Evolutionary conservation across 2,888 invertebrate genomes (phyloP).

Genomic region (Sceliomorpha sp.): DNA sequence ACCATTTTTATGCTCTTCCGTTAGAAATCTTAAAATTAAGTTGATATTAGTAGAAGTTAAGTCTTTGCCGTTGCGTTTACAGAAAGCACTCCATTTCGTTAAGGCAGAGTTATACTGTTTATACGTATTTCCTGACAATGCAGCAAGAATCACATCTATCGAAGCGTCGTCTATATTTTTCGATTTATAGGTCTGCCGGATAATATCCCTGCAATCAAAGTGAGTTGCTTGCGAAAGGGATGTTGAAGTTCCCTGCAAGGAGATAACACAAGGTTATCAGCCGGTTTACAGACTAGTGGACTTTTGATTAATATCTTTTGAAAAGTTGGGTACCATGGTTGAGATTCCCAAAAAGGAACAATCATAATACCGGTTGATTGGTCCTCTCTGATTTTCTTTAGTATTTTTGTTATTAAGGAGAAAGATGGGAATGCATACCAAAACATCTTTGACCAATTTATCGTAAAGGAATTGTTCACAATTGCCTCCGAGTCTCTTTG

Average conservation of each 20-base stretch:
- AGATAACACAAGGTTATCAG: no score
- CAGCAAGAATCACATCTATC: neutral
- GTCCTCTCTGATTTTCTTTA: conserved; percentile 56
- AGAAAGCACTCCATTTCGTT: neutral
- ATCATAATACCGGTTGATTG: no score
- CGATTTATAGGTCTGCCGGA: conserved; percentile 1
- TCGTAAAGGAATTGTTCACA: conserved; percentile 61
- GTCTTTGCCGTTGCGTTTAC: neutral
- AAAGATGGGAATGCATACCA: conserved; percentile 61
- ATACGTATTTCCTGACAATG: neutral
- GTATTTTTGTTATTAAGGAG: conserved; percentile 9
- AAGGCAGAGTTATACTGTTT: neutral
- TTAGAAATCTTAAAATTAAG: neutral
- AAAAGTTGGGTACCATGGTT: no score
- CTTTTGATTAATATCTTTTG: no score
- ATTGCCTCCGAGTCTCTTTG: conserved; percentile 56
- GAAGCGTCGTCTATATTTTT: neutral
- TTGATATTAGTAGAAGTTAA: neutral
- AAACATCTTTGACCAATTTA: conserved; percentile 43
- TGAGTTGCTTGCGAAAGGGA: conserved; percentile 3
- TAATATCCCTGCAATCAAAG: conserved; percentile 14
- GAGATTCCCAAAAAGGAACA: no score
- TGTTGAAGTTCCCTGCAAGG: no score
- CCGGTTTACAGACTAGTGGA: no score
- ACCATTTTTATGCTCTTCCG: neutral